Evolutionary conservation across 2,113 vertebrate species (phyloP).

Genomic region (Brachypodius melanocephalos): DNA sequence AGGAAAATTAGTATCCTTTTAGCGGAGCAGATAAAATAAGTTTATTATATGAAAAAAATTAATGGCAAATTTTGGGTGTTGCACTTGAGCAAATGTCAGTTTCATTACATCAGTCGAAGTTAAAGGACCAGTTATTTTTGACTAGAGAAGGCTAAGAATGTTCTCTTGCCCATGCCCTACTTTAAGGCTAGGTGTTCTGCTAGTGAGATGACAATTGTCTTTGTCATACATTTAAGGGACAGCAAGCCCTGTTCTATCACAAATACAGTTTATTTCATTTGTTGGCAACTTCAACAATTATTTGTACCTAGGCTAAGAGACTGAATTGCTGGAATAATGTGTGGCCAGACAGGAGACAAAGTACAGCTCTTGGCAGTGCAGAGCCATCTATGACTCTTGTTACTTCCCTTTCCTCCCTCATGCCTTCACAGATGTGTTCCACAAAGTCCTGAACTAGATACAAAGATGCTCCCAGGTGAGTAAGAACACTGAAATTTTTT

Average conservation of each 20-base stretch:
- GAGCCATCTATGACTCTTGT: neutral
- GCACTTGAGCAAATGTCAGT: neutral
- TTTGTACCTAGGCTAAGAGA: neutral
- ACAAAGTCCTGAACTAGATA: neutral
- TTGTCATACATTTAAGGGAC: neutral
- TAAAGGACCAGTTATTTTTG: neutral
- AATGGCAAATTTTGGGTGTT: neutral
- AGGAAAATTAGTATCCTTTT: neutral
- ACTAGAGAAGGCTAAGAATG: neutral
- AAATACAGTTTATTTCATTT: neutral
- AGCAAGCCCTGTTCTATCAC: neutral
- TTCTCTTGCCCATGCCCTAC: neutral
- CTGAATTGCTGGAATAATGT: neutral
- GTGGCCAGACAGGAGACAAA: neutral
- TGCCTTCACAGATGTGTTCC: neutral
- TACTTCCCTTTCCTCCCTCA: neutral
- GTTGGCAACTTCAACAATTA: neutral
- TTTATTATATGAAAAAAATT: neutral
- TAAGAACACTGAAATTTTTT: neutral
- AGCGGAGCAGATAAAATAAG: neutral
- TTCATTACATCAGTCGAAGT: fast-evolving
- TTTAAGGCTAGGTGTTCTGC: neutral
- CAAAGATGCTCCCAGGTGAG: neutral
- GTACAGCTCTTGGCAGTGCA: neutral
- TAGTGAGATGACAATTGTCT: neutral